Evolutionary conservation across 2,797 vertebrate genomes (phyloP).

Genomic region (Lycodopsis pacificus): DNA sequence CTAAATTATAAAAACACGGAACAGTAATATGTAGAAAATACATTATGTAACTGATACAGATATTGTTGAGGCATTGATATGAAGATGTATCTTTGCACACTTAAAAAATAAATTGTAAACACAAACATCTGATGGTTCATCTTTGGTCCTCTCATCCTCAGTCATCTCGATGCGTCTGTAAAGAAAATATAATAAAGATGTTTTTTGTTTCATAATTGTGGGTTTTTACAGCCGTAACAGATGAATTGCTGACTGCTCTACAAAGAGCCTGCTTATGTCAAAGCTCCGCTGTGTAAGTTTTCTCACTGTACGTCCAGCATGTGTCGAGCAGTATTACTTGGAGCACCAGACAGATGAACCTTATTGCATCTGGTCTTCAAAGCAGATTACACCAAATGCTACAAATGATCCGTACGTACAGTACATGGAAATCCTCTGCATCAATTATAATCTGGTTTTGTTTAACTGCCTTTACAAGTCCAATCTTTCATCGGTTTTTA

Average conservation of each 20-base stretch:
- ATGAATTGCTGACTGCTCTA: not conserved
- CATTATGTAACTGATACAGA: conserved; percentile 11
- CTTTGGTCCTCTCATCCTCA: conserved; percentile 40
- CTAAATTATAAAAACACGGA: not conserved
- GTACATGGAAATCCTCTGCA: not conserved
- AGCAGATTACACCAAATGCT: conserved; percentile 18
- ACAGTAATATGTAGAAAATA: not conserved
- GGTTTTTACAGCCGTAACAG: not conserved
- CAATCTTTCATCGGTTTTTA: conserved; percentile 46
- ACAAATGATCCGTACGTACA: not conserved
- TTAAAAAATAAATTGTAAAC: not conserved
- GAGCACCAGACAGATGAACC: conserved; percentile 21
- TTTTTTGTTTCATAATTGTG: not conserved
- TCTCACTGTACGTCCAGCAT: not conserved
- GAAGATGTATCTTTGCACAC: not conserved
- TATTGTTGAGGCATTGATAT: not conserved
- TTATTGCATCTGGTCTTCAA: conserved; percentile 14
- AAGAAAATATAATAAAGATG: conserved; percentile 37
- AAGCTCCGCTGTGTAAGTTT: not conserved
- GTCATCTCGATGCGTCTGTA: conserved; percentile 65
- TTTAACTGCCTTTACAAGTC: not conserved
- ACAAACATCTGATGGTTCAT: not conserved
- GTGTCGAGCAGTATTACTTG: not conserved
- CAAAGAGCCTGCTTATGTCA: not conserved
- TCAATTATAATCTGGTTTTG: not conserved